Conservation (phyloP, 2,113 vertebrate genomes). For the Halcyon senegalensis region DNA sequence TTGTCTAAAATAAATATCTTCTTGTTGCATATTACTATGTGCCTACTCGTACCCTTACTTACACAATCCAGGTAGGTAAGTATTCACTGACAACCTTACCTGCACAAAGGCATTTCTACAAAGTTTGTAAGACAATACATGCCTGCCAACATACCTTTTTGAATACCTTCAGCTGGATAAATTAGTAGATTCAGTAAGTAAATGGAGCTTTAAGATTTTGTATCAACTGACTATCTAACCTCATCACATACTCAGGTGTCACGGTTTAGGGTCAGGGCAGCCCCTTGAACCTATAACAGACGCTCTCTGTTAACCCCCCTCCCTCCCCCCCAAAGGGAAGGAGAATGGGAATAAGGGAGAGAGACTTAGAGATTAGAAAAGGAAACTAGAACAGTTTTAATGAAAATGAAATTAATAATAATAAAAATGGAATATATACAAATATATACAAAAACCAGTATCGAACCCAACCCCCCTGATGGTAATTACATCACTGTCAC, state of each 20-base stretch:
- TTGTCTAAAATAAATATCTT: not conserved
- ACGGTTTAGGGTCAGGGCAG: too few species aligned
- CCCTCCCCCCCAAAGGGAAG: too few species aligned
- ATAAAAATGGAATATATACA: too few species aligned
- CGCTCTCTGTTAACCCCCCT: too few species aligned
- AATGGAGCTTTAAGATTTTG: not conserved
- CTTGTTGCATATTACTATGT: not conserved
- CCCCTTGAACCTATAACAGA: too few species aligned
- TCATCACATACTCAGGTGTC: not conserved
- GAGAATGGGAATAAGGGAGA: too few species aligned
- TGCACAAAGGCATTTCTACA: not conserved
- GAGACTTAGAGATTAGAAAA: too few species aligned
- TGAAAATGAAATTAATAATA: too few species aligned
- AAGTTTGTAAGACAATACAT: not conserved
- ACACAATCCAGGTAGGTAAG: not conserved
- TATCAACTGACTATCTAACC: not conserved
- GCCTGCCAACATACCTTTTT: not conserved
- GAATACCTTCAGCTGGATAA: not conserved
- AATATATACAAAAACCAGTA: too few species aligned
- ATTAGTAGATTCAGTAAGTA: not conserved
- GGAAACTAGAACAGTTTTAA: too few species aligned
- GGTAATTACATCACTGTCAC: too few species aligned
- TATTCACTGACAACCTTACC: not conserved
- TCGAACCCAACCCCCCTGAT: too few species aligned
- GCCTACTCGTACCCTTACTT: not conserved